A percentile compares a stretch with the other conserved stretches of the same genome.
phyloP scores from a whole-genome alignment of 2,113 vertebrate species.

The Piaya cayana region DNA sequence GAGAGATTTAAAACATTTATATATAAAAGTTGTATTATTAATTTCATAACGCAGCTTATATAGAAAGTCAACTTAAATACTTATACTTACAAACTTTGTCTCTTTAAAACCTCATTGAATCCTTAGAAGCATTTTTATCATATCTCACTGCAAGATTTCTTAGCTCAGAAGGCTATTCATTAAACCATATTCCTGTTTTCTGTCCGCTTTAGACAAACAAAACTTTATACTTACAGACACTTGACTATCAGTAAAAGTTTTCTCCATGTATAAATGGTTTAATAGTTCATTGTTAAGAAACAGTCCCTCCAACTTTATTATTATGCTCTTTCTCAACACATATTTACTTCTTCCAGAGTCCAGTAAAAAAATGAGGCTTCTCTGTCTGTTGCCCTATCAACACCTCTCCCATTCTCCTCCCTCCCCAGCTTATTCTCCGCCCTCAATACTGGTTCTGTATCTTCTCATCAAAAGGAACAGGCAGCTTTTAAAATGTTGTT shows the following conservation, averaged over 20 bases:
- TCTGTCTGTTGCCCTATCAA: slow-evolving; percentile 41
- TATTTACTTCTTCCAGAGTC: slow-evolving; percentile 63
- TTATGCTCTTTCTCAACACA: slow-evolving; percentile 23
- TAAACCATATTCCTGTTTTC: slow-evolving; percentile 39
- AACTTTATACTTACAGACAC: slow-evolving; percentile 75
- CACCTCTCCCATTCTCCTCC: slow-evolving; percentile 61
- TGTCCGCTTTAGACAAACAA: slow-evolving; percentile 55
- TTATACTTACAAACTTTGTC: slow-evolving; percentile 59
- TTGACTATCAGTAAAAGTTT: slow-evolving; percentile 81
- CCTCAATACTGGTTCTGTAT: slow-evolving; percentile 55
- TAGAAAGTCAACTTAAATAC: slow-evolving; percentile 51
- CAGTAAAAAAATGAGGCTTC: slow-evolving; percentile 55
- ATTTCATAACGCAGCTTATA: slow-evolving; percentile 8
- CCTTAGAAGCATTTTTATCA: slow-evolving; percentile 55
- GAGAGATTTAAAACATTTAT: neutral
- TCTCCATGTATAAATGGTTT: slow-evolving; percentile 83
- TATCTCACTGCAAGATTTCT: slow-evolving; percentile 46
- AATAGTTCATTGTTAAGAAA: slow-evolving; percentile 65
- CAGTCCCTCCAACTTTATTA: slow-evolving; percentile 21
- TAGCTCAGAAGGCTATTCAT: slow-evolving; percentile 20
- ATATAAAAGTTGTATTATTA: neutral
- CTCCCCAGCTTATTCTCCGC: slow-evolving; percentile 61
- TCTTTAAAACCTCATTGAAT: slow-evolving; percentile 59
- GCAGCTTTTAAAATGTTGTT: slow-evolving; percentile 56
- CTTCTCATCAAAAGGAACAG: slow-evolving; percentile 51